phyloP scores from a whole-genome alignment of 2,888 invertebrate genomes.

The Drosophila ochracea region DNA sequence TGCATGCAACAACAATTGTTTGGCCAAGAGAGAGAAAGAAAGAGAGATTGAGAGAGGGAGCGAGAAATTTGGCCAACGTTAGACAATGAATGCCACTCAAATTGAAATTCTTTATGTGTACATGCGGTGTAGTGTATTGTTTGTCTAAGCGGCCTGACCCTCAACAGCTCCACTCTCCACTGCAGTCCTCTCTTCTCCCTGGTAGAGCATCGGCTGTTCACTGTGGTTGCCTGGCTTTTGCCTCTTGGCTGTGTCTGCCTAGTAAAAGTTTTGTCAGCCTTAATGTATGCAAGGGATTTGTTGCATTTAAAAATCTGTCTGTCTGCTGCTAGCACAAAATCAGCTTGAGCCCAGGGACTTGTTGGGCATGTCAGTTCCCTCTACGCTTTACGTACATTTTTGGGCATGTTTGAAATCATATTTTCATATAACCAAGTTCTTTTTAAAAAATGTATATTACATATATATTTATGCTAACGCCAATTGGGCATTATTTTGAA shows the following conservation, averaged over 20 bases:
- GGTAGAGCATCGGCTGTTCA: background rate
- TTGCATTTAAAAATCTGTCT: slow-evolving; percentile 47
- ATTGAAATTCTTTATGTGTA: slow-evolving; percentile 62
- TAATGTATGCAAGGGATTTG: slow-evolving; percentile 64
- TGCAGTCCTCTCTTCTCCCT: background rate
- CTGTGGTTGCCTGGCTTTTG: background rate
- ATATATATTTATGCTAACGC: background rate
- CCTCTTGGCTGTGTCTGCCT: slow-evolving; percentile 12
- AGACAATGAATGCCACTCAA: slow-evolving; percentile 37
- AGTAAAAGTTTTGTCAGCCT: slow-evolving; percentile 46
- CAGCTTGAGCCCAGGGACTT: slow-evolving; percentile 5
- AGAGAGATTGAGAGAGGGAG: no score
- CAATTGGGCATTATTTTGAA: background rate
- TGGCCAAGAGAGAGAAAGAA: background rate
- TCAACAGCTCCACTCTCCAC: slow-evolving; percentile 1
- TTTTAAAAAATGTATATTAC: background rate
- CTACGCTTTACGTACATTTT: background rate
- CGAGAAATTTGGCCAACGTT: slow-evolving; percentile 8
- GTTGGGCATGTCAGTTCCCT: slow-evolving; percentile 15
- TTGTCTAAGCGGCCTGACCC: slow-evolving; percentile 38
- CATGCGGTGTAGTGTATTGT: slow-evolving; percentile 41
- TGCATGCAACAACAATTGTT: slow-evolving; percentile 64
- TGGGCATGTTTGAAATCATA: background rate
- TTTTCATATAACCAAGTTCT: background rate
- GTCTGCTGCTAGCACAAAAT: slow-evolving; percentile 9